A percentile compares a stretch with the other conserved stretches of the same genome.
Conservation (phyloP, 2,113 vertebrate species). For the Numida meleagris region DNA sequence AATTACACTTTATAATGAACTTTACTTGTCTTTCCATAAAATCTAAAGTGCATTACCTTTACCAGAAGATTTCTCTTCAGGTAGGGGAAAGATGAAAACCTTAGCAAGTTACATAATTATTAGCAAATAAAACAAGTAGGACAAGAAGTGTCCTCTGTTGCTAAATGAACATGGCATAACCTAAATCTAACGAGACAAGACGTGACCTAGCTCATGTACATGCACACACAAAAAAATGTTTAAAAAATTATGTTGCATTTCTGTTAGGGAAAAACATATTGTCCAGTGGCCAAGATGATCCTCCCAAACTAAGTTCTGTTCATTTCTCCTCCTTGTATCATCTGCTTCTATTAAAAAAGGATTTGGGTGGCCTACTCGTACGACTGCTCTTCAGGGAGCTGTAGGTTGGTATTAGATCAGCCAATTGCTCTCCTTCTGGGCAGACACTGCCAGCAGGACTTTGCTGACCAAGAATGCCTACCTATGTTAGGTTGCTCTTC, state of each 20-base stretch:
- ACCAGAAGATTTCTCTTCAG: background rate
- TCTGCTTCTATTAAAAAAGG: background rate
- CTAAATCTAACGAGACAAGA: background rate
- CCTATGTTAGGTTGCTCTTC: background rate
- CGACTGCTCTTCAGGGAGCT: background rate
- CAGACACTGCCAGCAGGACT: background rate
- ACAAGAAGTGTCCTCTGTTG: background rate
- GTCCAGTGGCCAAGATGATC: background rate
- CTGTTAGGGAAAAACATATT: background rate
- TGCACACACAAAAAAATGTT: background rate
- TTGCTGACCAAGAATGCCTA: background rate
- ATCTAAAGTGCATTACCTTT: background rate
- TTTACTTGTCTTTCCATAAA: background rate
- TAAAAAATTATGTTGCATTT: background rate
- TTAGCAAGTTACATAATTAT: background rate
- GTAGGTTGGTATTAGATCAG: background rate
- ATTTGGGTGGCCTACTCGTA: background rate
- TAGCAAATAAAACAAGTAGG: background rate
- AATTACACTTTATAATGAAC: background rate
- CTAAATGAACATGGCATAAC: background rate
- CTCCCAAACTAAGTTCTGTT: background rate
- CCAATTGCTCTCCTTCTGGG: background rate
- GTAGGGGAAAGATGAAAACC: background rate
- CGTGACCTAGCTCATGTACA: background rate
- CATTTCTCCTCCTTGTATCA: background rate